Conservation (phyloP, 2,113 vertebrate species). For the Thunnus thynnus region DNA sequence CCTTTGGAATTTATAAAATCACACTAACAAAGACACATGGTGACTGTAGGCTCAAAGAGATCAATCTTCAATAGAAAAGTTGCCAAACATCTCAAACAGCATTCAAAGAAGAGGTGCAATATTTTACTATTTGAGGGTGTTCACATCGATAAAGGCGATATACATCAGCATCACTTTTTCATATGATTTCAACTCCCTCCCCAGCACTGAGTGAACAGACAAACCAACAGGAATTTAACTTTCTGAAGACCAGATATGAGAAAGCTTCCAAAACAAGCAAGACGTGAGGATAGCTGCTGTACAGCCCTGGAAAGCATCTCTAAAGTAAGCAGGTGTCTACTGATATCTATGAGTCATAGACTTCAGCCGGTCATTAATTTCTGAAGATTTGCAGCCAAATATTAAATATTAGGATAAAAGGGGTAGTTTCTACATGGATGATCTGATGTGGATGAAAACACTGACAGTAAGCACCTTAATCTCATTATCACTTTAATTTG, state of each 20-base stretch:
- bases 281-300: background rate
- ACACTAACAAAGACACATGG: background rate
- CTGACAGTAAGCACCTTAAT: background rate
- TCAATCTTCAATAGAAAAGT: slow-evolving; percentile 13
- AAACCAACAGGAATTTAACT: background rate
- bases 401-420: background rate
- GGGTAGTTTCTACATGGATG: too few relatives aligned
- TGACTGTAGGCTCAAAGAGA: slow-evolving; percentile 20
- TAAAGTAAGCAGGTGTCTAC: too few relatives aligned
- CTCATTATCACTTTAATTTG: background rate
- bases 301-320: background rate
- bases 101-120: background rate
- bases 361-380: too few relatives aligned
- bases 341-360: background rate
- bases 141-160: background rate
- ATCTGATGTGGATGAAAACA: too few relatives aligned
- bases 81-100: slow-evolving; percentile 41
- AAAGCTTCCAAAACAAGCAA: background rate
- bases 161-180: background rate
- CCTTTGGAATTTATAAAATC: slow-evolving; percentile 17
- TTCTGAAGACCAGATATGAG: background rate
- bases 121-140: background rate
- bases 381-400: background rate
- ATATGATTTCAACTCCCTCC: background rate
- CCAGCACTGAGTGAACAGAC: background rate